These are phyloP conservation scores for Drosophila leonis DNA, from an alignment of 2,888 invertebrate genomes.

Conservation along the genomic window DNA sequence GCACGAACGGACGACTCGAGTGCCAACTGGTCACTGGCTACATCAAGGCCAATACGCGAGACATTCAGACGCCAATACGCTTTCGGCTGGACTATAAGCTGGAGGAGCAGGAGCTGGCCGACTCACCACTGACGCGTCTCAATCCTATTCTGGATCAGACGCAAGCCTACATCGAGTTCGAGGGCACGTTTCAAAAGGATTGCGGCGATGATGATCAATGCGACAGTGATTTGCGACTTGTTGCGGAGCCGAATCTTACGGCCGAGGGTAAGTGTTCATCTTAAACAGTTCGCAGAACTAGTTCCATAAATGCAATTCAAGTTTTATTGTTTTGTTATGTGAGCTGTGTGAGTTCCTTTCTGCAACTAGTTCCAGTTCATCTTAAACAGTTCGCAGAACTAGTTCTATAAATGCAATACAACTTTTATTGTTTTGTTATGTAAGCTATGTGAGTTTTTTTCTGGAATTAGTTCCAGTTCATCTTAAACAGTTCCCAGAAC, in stretches of 20 bases:
- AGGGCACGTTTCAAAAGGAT: constrained; percentile 95
- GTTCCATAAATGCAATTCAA: not conserved
- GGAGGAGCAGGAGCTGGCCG: constrained; percentile 89
- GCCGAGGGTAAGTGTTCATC: constrained; percentile 80
- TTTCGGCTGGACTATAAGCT: constrained; percentile 94
- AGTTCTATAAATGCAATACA: not conserved
- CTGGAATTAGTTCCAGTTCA: too few relatives aligned
- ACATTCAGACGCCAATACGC: constrained; percentile 94
- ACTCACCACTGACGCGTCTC: constrained; percentile 79
- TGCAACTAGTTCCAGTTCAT: too few relatives aligned
- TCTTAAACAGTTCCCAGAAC: not conserved
- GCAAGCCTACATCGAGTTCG: constrained; percentile 91
- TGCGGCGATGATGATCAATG: constrained; percentile 95
- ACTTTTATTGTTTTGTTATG: too few relatives aligned
- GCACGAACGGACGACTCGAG: constrained; percentile 87
- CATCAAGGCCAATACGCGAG: constrained; percentile 93
- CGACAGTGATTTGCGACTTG: constrained; percentile 91
- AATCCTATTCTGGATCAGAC: constrained; percentile 95
- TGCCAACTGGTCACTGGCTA: constrained; percentile 94
- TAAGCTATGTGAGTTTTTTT: too few relatives aligned
- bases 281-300: not conserved
- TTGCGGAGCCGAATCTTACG: constrained; percentile 86
- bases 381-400: not conserved
- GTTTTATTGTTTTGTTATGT: too few relatives aligned
- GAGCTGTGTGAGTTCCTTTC: too few relatives aligned